Conservation (phyloP, 2,113 vertebrate species). For the Opisthocomus hoazin region DNA sequence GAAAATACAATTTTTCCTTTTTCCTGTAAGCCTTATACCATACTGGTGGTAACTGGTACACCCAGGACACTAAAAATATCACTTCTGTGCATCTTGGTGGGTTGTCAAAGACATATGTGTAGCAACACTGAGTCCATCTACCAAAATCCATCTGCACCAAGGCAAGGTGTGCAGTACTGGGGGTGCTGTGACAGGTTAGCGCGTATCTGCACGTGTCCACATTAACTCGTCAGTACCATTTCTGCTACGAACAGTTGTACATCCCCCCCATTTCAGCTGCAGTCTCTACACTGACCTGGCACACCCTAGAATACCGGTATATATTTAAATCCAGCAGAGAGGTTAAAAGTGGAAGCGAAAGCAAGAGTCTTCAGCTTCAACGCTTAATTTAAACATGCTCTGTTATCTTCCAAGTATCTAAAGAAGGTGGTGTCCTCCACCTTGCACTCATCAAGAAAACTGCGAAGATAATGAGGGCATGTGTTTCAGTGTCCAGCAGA, state of each 20-base stretch:
- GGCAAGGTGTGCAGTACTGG: rapidly evolving
- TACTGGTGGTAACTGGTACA: neutral
- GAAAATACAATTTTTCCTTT: neutral
- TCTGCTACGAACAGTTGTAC: rapidly evolving
- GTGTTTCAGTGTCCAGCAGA: neutral
- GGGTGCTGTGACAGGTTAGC: neutral
- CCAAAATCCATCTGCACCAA: neutral
- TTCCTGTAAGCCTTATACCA: neutral
- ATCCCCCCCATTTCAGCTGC: neutral
- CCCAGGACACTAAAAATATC: neutral
- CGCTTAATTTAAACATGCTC: neutral
- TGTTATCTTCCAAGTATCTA: neutral
- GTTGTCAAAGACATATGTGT: neutral
- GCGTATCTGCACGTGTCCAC: rapidly evolving
- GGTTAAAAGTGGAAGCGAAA: neutral
- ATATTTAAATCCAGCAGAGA: neutral
- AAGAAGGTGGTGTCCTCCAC: neutral
- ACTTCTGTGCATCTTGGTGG: neutral
- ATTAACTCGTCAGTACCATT: rapidly evolving
- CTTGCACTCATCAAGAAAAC: neutral
- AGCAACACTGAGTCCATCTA: neutral
- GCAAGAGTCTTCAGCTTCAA: neutral
- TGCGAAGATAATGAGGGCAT: neutral
- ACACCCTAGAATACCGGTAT: neutral
- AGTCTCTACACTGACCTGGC: neutral